phyloP scores from a whole-genome alignment of 2,797 vertebrate genomes.

The Danio tinwini region DNA sequence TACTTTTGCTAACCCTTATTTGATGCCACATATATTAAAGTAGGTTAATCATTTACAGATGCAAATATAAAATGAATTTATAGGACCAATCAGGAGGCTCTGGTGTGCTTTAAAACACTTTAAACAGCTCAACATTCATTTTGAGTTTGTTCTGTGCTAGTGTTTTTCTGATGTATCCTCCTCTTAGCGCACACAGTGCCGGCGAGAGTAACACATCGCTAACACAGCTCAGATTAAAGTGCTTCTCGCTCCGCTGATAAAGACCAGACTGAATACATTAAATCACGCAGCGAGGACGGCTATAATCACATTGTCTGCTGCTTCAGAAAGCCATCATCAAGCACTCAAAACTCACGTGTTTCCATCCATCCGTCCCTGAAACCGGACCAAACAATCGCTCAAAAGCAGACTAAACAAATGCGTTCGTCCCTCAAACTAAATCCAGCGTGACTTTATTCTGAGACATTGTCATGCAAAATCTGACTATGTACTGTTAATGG shows the following conservation, averaged over 20 bases:
- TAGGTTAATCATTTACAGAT: too few relatives aligned
- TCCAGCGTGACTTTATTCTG: neutral
- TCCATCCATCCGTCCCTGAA: constrained; percentile 2
- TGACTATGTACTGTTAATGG: too few relatives aligned
- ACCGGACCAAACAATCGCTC: neutral
- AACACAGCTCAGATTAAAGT: constrained; percentile 50
- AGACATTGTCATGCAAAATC: neutral
- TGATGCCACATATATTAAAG: too few relatives aligned
- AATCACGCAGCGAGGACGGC: constrained; percentile 45
- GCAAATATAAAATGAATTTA: too few relatives aligned
- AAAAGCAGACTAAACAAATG: neutral
- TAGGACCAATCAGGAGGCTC: too few relatives aligned
- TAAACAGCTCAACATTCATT: too few relatives aligned
- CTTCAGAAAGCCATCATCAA: constrained; percentile 14
- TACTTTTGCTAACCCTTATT: too few relatives aligned
- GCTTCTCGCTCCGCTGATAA: constrained; percentile 31
- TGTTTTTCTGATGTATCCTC: neutral
- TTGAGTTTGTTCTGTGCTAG: too few relatives aligned
- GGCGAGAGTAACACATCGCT: constrained; percentile 41
- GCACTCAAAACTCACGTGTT: neutral
- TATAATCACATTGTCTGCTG: constrained; percentile 59
- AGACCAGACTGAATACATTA: constrained; percentile 53
- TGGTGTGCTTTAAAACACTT: too few relatives aligned
- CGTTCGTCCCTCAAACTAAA: neutral
- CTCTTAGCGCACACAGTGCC: constrained; percentile 21